Evolutionary conservation across 2,113 vertebrate species (phyloP).

Genomic region (Microtus ochrogaster): DNA sequence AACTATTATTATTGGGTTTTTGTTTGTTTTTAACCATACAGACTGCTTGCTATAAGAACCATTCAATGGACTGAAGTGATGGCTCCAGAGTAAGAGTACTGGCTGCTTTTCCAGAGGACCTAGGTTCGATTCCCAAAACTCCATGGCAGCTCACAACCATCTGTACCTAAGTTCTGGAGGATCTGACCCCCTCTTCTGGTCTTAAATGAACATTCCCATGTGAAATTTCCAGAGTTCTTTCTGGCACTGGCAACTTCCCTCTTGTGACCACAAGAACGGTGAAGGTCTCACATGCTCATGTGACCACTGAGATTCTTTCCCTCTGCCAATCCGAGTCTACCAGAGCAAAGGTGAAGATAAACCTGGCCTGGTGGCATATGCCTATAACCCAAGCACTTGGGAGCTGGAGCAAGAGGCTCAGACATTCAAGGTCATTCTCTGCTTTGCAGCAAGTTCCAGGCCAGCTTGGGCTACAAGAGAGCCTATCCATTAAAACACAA

Average conservation of each 20-base stretch:
- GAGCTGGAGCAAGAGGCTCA: not conserved
- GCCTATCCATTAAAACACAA: not conserved
- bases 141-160: not conserved
- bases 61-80: not conserved
- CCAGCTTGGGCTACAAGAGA: not conserved
- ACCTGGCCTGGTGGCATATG: not conserved
- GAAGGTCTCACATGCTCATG: not conserved
- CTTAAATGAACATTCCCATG: not conserved
- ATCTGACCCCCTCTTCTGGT: not conserved
- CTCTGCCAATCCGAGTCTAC: not conserved
- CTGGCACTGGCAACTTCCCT: not conserved
- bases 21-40: conserved; percentile 47
- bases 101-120: not conserved
- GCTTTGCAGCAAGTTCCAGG: not conserved
- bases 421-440: not conserved
- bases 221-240: conserved; percentile 31
- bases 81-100: not conserved
- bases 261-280: not conserved
- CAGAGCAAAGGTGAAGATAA: not conserved
- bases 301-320: not conserved
- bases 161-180: not conserved
- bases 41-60: not conserved
- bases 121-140: not conserved
- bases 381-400: not conserved
- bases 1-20: not conserved